These are phyloP conservation scores for Cerastoderma edule DNA, from an alignment of 2,888 invertebrate genomes.

Conservation along the genomic window DNA sequence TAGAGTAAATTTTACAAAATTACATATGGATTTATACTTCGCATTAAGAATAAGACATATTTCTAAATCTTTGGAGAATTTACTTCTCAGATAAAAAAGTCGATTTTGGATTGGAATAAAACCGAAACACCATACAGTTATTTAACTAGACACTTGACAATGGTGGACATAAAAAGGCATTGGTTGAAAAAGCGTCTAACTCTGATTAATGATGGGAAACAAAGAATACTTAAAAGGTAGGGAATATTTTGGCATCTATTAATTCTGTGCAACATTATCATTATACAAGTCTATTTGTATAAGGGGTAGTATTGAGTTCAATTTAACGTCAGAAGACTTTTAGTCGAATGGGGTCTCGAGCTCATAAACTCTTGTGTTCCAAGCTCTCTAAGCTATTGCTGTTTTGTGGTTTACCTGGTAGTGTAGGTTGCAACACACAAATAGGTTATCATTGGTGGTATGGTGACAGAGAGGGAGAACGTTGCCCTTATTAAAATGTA, in stretches of 20 bases:
- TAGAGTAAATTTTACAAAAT: too few species aligned
- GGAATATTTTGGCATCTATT: too few species aligned
- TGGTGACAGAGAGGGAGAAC: conserved; percentile 57
- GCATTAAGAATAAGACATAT: too few species aligned
- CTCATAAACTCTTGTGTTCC: background rate
- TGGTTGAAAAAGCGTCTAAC: too few species aligned
- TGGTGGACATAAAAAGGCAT: background rate
- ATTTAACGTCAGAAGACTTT: background rate
- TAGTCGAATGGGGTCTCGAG: background rate
- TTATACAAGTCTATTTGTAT: too few species aligned
- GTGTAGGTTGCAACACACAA: conserved; percentile 45
- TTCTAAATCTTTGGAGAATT: too few species aligned
- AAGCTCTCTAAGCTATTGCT: background rate
- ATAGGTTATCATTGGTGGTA: conserved; percentile 55
- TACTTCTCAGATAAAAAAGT: too few species aligned
- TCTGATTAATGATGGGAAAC: too few species aligned
- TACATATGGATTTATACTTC: too few species aligned
- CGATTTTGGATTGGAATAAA: background rate
- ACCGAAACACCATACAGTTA: background rate
- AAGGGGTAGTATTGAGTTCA: background rate
- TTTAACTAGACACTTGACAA: background rate
- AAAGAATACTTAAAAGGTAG: too few species aligned
- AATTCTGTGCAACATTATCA: too few species aligned
- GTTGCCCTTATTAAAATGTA: too few species aligned
- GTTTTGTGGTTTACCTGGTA: conserved; percentile 23